Conservation (phyloP, 2,888 invertebrate genomes). For the Heliconius cydno region DNA sequence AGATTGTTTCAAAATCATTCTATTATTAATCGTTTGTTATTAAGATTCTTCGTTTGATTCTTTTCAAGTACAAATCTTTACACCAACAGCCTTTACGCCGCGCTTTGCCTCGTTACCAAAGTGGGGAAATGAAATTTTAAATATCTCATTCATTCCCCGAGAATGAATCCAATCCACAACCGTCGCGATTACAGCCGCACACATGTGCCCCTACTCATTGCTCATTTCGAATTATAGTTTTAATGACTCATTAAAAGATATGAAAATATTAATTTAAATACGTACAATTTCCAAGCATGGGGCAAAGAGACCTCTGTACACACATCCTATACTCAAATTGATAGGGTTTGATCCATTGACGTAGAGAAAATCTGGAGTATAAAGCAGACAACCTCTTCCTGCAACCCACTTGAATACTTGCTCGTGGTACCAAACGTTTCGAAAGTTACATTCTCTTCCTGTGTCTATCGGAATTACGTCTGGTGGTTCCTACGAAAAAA, state of each 20-base stretch:
- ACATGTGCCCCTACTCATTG: no score
- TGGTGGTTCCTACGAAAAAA: conserved; percentile 63
- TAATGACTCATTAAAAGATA: neutral
- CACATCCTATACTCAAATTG: conserved; percentile 65
- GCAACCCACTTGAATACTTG: conserved; percentile 77
- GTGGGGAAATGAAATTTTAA: no score
- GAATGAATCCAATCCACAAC: no score
- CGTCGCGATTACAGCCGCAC: no score
- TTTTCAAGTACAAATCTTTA: no score
- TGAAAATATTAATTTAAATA: conserved; percentile 34
- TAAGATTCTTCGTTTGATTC: no score
- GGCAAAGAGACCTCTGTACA: conserved; percentile 66
- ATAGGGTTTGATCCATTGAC: conserved; percentile 64
- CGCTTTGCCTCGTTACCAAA: no score
- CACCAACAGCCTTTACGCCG: no score
- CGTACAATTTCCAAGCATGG: conserved; percentile 77
- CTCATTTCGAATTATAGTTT: neutral
- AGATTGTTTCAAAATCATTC: no score
- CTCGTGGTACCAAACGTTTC: conserved; percentile 69
- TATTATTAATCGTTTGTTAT: no score
- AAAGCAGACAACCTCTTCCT: conserved; percentile 73
- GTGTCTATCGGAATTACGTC: conserved; percentile 58
- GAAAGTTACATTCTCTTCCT: conserved; percentile 69
- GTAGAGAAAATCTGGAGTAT: conserved; percentile 71
- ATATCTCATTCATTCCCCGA: no score